Evolutionary conservation across 2,888 invertebrate species (phyloP).

Genomic region (Heliconius cydno): DNA sequence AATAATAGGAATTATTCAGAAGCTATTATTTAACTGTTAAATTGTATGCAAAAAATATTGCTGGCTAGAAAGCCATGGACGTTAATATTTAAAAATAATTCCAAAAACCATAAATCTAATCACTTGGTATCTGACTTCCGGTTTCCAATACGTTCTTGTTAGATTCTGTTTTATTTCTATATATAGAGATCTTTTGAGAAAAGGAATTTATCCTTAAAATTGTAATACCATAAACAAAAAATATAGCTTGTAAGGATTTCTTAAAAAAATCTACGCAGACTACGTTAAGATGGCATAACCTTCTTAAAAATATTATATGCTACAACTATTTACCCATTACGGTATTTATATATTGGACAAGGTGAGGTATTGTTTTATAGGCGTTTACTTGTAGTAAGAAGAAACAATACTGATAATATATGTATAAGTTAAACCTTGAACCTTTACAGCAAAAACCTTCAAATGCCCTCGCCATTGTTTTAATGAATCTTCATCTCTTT

Average conservation of each 20-base stretch:
- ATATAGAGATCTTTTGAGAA: no score
- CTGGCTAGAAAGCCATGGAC: not conserved
- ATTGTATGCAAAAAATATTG: not conserved
- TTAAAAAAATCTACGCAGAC: not conserved
- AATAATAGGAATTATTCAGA: not conserved
- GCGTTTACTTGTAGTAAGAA: slow-evolving; percentile 10
- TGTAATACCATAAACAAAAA: not conserved
- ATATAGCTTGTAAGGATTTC: not conserved
- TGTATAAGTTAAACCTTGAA: slow-evolving; percentile 25
- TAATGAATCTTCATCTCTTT: slow-evolving; percentile 23
- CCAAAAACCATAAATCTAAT: not conserved
- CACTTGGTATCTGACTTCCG: not conserved
- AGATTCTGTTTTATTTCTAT: not conserved
- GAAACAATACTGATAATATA: slow-evolving; percentile 23
- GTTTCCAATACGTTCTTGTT: not conserved
- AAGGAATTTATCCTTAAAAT: not conserved
- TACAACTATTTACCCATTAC: not conserved
- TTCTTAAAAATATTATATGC: not conserved
- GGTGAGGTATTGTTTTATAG: slow-evolving; percentile 17
- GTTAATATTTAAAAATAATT: not conserved
- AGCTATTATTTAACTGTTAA: not conserved
- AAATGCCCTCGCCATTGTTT: slow-evolving; percentile 29
- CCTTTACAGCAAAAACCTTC: slow-evolving; percentile 24
- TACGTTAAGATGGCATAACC: no score
- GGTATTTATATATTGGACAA: slow-evolving; percentile 9